phyloP scores from a whole-genome alignment of 1,140 invertebrate species.

The Dendroctonus valens region DNA sequence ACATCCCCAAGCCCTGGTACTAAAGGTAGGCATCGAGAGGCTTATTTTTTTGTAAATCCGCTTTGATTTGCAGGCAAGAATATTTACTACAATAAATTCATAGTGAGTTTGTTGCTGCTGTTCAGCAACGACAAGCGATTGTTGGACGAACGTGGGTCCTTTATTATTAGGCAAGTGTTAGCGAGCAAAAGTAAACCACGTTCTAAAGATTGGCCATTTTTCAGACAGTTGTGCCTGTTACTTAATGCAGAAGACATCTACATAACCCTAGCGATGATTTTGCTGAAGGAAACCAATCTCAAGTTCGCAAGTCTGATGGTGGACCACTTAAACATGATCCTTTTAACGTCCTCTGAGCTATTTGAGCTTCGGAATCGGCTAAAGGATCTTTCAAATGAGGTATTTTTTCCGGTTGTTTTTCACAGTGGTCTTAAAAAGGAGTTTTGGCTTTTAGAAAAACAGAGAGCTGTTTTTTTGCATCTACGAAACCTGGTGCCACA shows the following conservation, averaged over 20 bases:
- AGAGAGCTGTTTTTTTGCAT: constrained; percentile 81
- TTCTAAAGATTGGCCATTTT: constrained; percentile 26
- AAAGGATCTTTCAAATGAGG: constrained; percentile 78
- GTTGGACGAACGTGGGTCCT: constrained; percentile 89
- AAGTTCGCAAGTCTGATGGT: constrained; percentile 90
- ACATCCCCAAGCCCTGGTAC: constrained; percentile 43
- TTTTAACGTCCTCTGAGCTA: constrained; percentile 95
- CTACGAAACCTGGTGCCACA: constrained; percentile 95
- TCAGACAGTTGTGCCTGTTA: constrained; percentile 86
- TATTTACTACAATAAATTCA: constrained; percentile 59
- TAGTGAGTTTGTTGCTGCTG: constrained; percentile 78
- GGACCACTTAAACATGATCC: constrained; percentile 87
- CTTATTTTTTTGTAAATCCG: constrained; percentile 13
- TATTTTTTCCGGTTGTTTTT: constrained; percentile 49
- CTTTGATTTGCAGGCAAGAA: background rate
- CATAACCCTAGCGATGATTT: constrained; percentile 78
- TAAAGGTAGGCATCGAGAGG: constrained; percentile 22
- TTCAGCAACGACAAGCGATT: constrained; percentile 83
- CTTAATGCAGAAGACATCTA: constrained; percentile 93
- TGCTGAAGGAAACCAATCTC: constrained; percentile 75
- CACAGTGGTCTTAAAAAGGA: background rate
- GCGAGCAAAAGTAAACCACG: too few relatives aligned
- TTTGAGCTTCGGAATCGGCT: constrained; percentile 86
- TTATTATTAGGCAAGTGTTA: constrained; percentile 82
- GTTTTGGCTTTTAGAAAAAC: constrained; percentile 66